Evolutionary conservation across 1,140 invertebrate genomes (phyloP), one percentile per base, ranked within the genome.

Genomic region (Microplitis demolitor): DNA sequence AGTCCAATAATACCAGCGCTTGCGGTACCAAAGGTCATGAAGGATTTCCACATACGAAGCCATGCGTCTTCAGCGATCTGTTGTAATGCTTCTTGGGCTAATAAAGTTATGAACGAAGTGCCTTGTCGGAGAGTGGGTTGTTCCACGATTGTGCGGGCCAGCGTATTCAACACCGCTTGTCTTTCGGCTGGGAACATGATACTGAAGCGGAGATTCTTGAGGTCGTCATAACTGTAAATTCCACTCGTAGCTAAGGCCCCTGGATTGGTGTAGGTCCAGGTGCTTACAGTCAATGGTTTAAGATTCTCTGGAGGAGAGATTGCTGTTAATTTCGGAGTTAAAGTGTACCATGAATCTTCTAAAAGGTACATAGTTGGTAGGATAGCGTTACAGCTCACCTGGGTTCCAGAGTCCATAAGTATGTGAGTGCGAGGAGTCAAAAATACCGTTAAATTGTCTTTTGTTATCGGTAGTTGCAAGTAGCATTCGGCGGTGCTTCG

Each of bases 1-100:
- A 78, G 11, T n/a, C 70, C 73, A 1, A 76, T 54, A 11, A 60
- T 4, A 53, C 68, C 77, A 3, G 74, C 64, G 50, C 72, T 75
- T 2, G 16, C 16, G 0, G 31, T 54, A 1, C 74, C 74, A 9
- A 78, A 74, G 0, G 0, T 35, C 5, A 37, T 53, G 45, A 77
- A 76, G 1, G 53, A 9, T 1, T 9, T 13, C 74, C 75, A 77
- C 0, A 70, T 61, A 60, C 69, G 69, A 0, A 39, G 33, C 71
- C 67, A 76, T 0, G 72, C 50, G 0, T 4, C 35, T 60, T 72
- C 16, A 2, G 74, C 75, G 0, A 75, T 66, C 54, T 51, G 61
- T 33, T 74, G 39, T 5, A 77, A 13, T 0, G 69, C 9, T 16
- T 68, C 53, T 64, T 74, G 58, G 16, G 72, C 66, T 0, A 78